Conservation (phyloP, 2,888 invertebrate species). For the Megamerina dolium region DNA sequence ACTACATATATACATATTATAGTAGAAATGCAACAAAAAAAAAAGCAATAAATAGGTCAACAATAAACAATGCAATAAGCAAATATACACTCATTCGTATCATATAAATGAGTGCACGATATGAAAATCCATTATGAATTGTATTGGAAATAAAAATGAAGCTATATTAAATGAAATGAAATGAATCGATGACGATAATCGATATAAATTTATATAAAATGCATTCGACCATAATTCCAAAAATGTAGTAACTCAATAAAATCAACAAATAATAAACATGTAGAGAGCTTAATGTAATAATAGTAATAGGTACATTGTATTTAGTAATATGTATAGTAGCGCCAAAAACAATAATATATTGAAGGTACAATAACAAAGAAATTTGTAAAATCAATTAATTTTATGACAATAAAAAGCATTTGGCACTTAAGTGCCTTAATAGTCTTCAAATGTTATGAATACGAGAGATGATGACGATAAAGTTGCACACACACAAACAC, state of each 20-base stretch:
- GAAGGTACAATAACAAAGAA: slow-evolving; percentile 10
- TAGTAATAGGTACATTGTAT: too few relatives aligned
- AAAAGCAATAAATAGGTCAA: too few relatives aligned
- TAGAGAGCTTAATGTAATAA: not conserved
- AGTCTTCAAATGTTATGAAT: too few relatives aligned
- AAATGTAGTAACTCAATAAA: slow-evolving; percentile 17
- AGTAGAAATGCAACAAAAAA: too few relatives aligned
- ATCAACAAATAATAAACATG: slow-evolving; percentile 1
- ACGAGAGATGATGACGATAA: too few relatives aligned
- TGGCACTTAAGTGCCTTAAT: slow-evolving; percentile 6
- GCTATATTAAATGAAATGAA: not conserved
- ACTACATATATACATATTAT: too few relatives aligned
- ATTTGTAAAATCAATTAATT: slow-evolving; percentile 25
- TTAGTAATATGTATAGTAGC: too few relatives aligned
- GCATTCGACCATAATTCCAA: slow-evolving; percentile 21
- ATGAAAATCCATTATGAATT: not conserved
- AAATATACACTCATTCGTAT: not conserved
- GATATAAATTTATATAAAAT: slow-evolving; percentile 4
- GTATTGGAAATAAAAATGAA: not conserved
- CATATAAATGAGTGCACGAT: not conserved
- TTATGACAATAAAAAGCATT: slow-evolving; percentile 16
- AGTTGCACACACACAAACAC: too few relatives aligned
- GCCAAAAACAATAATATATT: slow-evolving; percentile 4
- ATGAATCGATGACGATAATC: not conserved
- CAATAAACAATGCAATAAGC: not conserved